Evolutionary conservation across 2,113 vertebrate species (phyloP).

Genomic region (Hemichromis elongatus): DNA sequence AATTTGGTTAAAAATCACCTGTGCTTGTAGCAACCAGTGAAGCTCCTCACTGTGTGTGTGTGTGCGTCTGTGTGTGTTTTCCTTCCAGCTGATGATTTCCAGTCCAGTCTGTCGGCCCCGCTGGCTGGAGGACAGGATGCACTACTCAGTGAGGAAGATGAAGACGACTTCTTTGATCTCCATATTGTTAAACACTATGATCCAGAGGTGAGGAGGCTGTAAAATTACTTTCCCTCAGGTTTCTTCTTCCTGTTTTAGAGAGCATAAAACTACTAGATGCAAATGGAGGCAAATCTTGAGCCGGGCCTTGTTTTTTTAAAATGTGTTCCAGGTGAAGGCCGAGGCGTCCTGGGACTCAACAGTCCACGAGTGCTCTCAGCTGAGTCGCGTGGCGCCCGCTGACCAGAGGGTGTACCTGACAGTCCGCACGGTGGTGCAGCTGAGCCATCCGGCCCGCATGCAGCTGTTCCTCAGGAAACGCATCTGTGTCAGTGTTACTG

Average conservation of each 20-base stretch:
- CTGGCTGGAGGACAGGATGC: constrained; percentile 87
- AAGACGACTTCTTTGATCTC: constrained; percentile 88
- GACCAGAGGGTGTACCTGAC: constrained; percentile 90
- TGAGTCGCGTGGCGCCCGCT: constrained; percentile 73
- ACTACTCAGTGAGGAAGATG: constrained; percentile 81
- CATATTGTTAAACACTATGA: constrained; percentile 59
- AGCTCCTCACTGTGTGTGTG: not conserved
- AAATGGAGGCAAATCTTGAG: not conserved
- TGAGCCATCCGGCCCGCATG: constrained; percentile 92
- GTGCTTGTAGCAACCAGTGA: not conserved
- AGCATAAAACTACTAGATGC: not conserved
- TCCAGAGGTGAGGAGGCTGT: constrained; percentile 72
- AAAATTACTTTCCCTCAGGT: not conserved
- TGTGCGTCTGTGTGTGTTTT: not conserved
- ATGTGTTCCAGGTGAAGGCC: constrained; percentile 78
- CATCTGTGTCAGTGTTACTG: constrained; percentile 83
- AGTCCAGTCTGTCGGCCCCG: constrained; percentile 27
- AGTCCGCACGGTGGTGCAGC: constrained; percentile 78
- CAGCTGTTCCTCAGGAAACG: constrained; percentile 89
- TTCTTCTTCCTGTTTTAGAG: not conserved
- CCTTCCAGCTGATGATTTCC: constrained; percentile 74
- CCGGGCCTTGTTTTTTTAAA: not conserved
- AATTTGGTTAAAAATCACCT: not conserved
- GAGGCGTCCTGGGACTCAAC: constrained; percentile 96
- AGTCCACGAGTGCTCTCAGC: constrained; percentile 83